Conservation (phyloP, 2,113 vertebrate genomes). For the Hypanus sabinus region DNA sequence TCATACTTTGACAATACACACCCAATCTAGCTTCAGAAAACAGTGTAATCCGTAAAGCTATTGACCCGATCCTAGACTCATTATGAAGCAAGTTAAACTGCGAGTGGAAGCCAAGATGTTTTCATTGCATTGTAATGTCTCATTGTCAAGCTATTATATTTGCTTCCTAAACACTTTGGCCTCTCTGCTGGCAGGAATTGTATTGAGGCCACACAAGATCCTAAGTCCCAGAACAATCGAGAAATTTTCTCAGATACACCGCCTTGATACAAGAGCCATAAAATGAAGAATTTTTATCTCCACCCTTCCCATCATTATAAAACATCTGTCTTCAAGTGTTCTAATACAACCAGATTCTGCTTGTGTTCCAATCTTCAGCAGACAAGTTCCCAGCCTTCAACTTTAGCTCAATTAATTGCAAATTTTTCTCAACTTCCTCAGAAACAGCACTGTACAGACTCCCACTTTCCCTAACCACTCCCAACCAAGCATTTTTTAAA, state of each 20-base stretch:
- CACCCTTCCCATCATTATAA: background rate
- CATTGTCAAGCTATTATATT: background rate
- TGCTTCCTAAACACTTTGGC: background rate
- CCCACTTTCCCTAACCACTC: background rate
- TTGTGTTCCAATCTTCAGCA: background rate
- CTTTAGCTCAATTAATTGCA: background rate
- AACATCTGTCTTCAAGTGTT: background rate
- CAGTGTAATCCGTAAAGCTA: background rate
- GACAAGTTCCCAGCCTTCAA: background rate
- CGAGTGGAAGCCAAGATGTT: background rate
- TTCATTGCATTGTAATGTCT: background rate
- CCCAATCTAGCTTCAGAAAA: background rate
- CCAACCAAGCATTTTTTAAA: background rate
- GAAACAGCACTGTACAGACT: background rate
- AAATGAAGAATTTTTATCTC: background rate
- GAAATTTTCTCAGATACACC: background rate
- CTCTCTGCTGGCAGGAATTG: background rate
- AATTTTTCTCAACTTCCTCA: background rate
- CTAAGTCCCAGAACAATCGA: background rate
- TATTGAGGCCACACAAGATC: background rate
- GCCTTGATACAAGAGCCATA: background rate
- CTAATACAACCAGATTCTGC: background rate
- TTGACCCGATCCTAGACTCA: background rate
- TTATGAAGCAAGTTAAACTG: background rate
- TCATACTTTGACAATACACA: background rate